Evolutionary conservation across 2,888 invertebrate genomes (phyloP), one percentile per base, ranked within the genome.

Genomic region (Fissipunctia ypsillon): DNA sequence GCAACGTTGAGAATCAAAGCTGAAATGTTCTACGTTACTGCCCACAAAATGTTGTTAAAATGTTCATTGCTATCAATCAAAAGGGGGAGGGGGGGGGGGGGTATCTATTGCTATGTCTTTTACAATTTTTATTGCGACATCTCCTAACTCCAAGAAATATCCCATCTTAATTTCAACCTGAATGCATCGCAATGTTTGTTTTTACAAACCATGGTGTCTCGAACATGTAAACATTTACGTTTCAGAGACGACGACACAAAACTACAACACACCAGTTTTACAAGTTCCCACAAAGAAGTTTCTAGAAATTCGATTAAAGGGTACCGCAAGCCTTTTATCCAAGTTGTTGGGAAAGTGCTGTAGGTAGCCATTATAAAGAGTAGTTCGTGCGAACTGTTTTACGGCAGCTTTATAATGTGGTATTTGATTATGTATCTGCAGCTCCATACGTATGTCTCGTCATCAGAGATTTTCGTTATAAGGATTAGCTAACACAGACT

Each of bases 301-400:
- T 88, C 89, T 89, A 82, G 86, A 91, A 91, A 93, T 93, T 93
- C 91, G 93, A 93, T 93, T 91, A 92, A 89, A 91, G 88, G 88
- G 88, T 89, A 90, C 91, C 91, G 89, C 93, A 91, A 90, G 90
- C 89, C 91, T 92, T 90, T 91, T 90, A 89, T 84, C 77, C 69
- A 60, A 90, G 88, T 90, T 87, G 83, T 84, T 78, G 83, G 85
- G 85, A 87, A 89, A 90, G 86, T 88, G 84, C 31, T 12, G 63
- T 84, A 67, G 67, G 64, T 76, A 73, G 31, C 63, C 61, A 85
- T 81, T 86, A 81, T 88, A 88, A 69, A 79, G 60, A 90, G 66
- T 52, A 87, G 84, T 90, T 88, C 45, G 66, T 74, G 64, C 63
- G 59, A 85, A 83, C 81, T 87, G 69, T 84, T 80, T 80, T 77